These are phyloP conservation scores for Axis porcinus DNA, from an alignment of 2,113 vertebrate species.

Conservation along the genomic window DNA sequence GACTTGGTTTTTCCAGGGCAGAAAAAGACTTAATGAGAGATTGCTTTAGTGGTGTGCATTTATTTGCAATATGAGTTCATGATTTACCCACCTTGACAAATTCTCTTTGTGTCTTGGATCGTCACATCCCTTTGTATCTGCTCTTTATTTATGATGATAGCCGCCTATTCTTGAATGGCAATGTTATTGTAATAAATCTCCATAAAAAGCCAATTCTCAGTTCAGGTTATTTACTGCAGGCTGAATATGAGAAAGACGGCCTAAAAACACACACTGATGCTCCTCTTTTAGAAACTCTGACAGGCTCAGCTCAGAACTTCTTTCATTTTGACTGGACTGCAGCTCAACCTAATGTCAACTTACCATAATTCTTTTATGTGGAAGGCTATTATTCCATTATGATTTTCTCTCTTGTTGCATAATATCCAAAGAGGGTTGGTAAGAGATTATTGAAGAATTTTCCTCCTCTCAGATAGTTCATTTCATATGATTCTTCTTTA, in stretches of 20 bases:
- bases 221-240: constrained; percentile 44
- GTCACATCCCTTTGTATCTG: constrained; percentile 31
- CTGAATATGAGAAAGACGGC: constrained; percentile 37
- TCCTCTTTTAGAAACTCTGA: constrained; percentile 61
- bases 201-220: constrained; percentile 69
- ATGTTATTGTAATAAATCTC: constrained; percentile 71
- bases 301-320: constrained; percentile 58
- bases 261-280: constrained; percentile 56
- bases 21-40: constrained; percentile 43
- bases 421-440: constrained; percentile 64
- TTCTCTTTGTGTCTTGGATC: constrained; percentile 40
- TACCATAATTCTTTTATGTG: constrained; percentile 71
- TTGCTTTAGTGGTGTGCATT: constrained; percentile 37
- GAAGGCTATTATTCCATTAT: constrained; percentile 63
- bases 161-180: constrained; percentile 60
- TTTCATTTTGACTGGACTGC: constrained; percentile 60
- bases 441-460: constrained; percentile 68
- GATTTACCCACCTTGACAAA: constrained; percentile 66
- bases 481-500: constrained; percentile 39
- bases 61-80: constrained; percentile 58
- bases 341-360: constrained; percentile 70
- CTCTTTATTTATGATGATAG: constrained; percentile 67
- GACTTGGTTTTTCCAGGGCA: background rate
- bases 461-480: constrained; percentile 64
- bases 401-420: constrained; percentile 53